Base-by-base conservation (phyloP, 2,113 vertebrate species). In the Channa argus region DNA sequence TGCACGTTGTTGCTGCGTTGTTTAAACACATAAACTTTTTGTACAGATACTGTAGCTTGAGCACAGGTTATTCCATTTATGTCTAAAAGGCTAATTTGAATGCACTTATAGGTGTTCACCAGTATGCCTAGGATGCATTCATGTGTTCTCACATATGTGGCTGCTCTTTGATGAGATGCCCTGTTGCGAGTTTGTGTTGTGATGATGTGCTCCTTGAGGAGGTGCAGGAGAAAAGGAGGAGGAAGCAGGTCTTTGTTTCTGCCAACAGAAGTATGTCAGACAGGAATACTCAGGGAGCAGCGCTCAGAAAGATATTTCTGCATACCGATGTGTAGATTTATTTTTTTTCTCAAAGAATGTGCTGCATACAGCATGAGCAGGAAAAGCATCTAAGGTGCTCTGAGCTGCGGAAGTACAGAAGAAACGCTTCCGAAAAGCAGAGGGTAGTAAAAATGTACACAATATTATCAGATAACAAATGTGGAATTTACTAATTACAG, bases 191-290 rank as follows among this genome's bases (percentile, higher is more conserved):
- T 73, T 52, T 66, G 56, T 24, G 36, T 56, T 61, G 72, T 43
- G 58, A 51, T 47, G 47, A 55, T 65, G 52, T 50, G 50, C 66
- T 84, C 55, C 77, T 65, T 9, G 15, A 67, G 68, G 79, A 71
- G 66, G 9, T 72, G 80, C 63, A 41, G 61, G 54, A 66, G 34
- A 46, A 75, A 52, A 56, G 50, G 51, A 82, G 3, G 3, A 72
- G 78, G 74, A 80, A 79, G 54, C 67, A 37, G 67, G 66, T 75
- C 74, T 82, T 85, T 84, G 63, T 84, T 74, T 83, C 64, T 66
- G 70, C 75, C 75, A 82, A 38, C 34, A 75, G 47, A 82, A 82
- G 64, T 79, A 37, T 83, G 77, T 83, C 75, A 83, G 70, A 64
- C 74, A 67, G 81, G 60, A 86, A 72, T 55, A 51, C 79, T 79